phyloP scores from a whole-genome alignment of 2,888 invertebrate species.

The Macropis europaea region DNA sequence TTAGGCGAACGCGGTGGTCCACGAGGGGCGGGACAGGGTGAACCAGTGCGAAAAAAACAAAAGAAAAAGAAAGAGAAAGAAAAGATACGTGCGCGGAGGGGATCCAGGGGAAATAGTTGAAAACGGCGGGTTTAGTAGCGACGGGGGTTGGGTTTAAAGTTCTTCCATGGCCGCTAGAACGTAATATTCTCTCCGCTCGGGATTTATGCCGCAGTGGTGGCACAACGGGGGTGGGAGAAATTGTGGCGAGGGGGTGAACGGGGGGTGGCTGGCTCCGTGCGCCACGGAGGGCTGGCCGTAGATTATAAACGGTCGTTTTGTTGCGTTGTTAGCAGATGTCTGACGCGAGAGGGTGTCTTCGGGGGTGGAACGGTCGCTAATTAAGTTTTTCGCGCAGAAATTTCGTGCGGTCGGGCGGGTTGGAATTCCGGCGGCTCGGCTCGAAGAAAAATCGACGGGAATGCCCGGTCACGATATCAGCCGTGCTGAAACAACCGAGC shows the following conservation, averaged over 20 bases:
- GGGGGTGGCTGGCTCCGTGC: conserved; percentile 6
- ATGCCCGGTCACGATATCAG: conserved; percentile 5
- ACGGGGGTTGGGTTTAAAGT: conserved; percentile 44
- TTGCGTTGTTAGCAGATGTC: conserved; percentile 61
- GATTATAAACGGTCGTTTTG: conserved; percentile 65
- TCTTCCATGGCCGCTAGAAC: conserved; percentile 30
- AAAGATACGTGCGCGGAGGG: background rate
- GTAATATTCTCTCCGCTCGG: conserved; percentile 60
- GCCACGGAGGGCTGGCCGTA: conserved; percentile 34
- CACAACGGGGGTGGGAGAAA: conserved; percentile 16
- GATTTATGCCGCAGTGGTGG: conserved; percentile 59
- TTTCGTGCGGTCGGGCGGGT: conserved; percentile 11
- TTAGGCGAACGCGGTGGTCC: background rate
- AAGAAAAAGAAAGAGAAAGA: background rate
- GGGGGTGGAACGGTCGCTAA: conserved; percentile 38
- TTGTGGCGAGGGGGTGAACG: conserved; percentile 13
- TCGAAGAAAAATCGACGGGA: conserved; percentile 39
- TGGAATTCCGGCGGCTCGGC: conserved; percentile 2
- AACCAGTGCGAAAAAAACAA: background rate
- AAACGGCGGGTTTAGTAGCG: conserved; percentile 25
- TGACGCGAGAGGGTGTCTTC: conserved; percentile 25
- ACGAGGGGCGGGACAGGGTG: background rate
- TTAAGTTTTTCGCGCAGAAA: conserved; percentile 58
- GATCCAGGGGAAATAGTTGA: conserved; percentile 21
- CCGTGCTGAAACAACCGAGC: background rate